Conservation (phyloP, 2,797 vertebrate species). For the Zenarchopterus dispar region DNA sequence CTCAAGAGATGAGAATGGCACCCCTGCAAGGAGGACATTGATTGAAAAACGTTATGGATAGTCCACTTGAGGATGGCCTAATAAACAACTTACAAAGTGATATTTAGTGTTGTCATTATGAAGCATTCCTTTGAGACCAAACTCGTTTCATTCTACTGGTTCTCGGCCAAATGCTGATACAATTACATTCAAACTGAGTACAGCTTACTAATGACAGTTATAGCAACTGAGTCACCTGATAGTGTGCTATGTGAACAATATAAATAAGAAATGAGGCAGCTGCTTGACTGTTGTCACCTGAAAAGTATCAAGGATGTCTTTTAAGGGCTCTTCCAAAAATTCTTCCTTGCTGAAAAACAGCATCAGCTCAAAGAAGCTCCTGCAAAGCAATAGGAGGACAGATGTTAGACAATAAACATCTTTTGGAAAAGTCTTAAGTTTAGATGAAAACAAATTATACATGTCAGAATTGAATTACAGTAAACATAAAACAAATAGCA, state of each 20-base stretch:
- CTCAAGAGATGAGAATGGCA: conserved; percentile 90
- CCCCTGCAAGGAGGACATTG: conserved; percentile 76
- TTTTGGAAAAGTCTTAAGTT: not conserved
- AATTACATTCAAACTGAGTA: not conserved
- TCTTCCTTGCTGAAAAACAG: conserved; percentile 98
- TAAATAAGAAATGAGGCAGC: not conserved
- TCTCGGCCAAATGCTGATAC: not conserved
- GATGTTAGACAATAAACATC: not conserved
- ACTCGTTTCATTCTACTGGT: not conserved
- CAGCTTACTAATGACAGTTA: not conserved
- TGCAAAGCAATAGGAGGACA: conserved; percentile 61
- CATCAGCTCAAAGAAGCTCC: conserved; percentile 99
- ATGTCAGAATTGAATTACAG: too few relatives aligned
- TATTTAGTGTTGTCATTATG: not conserved
- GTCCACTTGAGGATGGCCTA: not conserved
- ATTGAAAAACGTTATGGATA: not conserved
- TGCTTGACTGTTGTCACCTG: conserved; percentile 83
- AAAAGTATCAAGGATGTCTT: conserved; percentile 94
- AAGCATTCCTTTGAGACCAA: not conserved
- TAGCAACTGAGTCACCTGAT: not conserved
- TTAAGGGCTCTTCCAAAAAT: conserved; percentile 94
- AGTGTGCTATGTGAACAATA: not conserved
- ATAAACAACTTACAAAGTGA: not conserved
- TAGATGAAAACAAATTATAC: too few relatives aligned
- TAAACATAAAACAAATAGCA: too few relatives aligned